Conservation (phyloP, 2,797 vertebrate species). For the Clarias pachynema region DNA sequence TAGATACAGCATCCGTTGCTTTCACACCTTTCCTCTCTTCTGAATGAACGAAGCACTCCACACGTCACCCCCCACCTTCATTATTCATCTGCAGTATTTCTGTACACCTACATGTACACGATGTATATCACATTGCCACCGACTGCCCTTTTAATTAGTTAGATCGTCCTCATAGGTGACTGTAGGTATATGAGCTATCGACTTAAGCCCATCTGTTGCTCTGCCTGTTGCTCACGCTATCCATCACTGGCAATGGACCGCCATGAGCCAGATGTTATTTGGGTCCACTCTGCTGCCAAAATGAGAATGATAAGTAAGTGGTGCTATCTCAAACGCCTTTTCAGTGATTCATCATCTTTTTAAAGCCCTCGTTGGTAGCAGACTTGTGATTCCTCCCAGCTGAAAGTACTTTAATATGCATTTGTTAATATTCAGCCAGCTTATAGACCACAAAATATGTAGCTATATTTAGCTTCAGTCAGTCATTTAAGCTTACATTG, state of each 20-base stretch:
- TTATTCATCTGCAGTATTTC: not conserved
- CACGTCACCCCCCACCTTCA: not conserved
- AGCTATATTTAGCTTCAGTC: not conserved
- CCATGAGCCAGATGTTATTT: conserved; percentile 33
- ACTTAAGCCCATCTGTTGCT: conserved; percentile 20
- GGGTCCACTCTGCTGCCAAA: not conserved
- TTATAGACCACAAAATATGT: not conserved
- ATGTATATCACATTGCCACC: not conserved
- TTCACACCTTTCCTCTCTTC: not conserved
- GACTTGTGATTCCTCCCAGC: not conserved
- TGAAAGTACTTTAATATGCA: not conserved
- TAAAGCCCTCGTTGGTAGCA: not conserved
- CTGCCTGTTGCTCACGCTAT: conserved; percentile 2
- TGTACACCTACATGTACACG: not conserved
- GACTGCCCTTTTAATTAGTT: not conserved
- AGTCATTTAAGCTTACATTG: not conserved
- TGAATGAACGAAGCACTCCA: conserved; percentile 12
- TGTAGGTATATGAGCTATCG: not conserved
- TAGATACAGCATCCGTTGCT: conserved; percentile 24
- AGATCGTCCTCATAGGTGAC: not conserved
- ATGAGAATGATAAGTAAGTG: not conserved
- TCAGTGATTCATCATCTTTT: conserved; percentile 19
- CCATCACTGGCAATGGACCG: conserved; percentile 13
- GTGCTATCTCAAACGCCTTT: not conserved
- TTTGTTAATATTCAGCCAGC: not conserved